Percentiles rank a stretch among this genome's conserved stretches.
Conservation (phyloP, 2,888 invertebrate genomes). For the Leistus spinibarbis region DNA sequence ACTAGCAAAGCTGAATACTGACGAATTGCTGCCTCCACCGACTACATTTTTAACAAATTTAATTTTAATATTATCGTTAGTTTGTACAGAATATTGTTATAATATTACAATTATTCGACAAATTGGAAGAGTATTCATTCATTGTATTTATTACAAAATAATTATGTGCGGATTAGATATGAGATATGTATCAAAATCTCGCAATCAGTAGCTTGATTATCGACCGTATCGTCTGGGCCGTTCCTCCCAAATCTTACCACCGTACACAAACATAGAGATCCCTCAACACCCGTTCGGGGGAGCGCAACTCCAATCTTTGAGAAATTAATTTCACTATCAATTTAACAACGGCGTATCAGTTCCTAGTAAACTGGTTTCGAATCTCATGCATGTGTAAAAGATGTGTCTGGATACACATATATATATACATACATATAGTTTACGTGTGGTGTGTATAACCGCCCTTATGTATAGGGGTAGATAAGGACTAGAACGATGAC, state of each 20-base stretch:
- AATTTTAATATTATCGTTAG: no score
- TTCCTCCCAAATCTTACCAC: no score
- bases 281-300: not conserved
- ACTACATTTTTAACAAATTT: no score
- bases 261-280: not conserved
- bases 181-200: no score
- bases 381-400: constrained; percentile 40
- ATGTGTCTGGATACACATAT: constrained; percentile 5
- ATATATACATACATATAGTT: not conserved
- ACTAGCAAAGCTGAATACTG: not conserved
- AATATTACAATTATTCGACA: no score
- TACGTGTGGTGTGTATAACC: not conserved
- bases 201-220: not conserved
- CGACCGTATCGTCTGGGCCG: no score
- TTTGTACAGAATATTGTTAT: no score
- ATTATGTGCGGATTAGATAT: no score
- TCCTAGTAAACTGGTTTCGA: constrained; percentile 38
- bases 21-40: no score
- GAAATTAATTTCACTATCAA: constrained; percentile 39
- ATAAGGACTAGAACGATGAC: constrained; percentile 9
- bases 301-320: constrained; percentile 32
- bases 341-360: constrained; percentile 38
- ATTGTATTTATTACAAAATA: no score
- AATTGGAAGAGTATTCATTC: no score
- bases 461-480: constrained; percentile 20